Percentiles rank a stretch among this genome's conserved stretches.
These are phyloP conservation scores for Sebastes fasciatus DNA, from an alignment of 2,113 vertebrate species.

Conservation along the genomic window DNA sequence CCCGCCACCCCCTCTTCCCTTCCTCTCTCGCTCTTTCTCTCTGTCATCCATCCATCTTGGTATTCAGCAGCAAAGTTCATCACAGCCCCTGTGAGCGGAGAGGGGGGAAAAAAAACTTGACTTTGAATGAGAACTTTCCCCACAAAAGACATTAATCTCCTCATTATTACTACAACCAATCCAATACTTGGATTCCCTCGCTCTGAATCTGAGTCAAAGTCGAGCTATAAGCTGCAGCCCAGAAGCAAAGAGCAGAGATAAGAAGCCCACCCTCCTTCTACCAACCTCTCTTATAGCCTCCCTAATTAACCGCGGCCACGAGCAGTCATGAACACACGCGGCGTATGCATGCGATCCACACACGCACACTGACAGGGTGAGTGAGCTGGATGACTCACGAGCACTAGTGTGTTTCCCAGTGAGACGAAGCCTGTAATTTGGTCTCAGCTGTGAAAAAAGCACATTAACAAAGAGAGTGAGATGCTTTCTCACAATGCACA, in stretches of 20 bases:
- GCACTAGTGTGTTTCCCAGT: slow-evolving; percentile 37
- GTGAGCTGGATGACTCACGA: slow-evolving; percentile 47
- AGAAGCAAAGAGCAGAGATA: slow-evolving; percentile 33
- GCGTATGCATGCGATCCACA: background rate
- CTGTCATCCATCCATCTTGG: slow-evolving; percentile 59
- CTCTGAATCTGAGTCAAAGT: slow-evolving; percentile 51
- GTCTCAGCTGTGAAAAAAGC: slow-evolving; percentile 55
- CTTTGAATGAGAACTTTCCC: slow-evolving; percentile 64
- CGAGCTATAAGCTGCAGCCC: slow-evolving; percentile 46
- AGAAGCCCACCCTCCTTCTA: slow-evolving; percentile 25
- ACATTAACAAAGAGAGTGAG: slow-evolving; percentile 20
- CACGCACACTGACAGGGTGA: slow-evolving; percentile 7
- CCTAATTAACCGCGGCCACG: slow-evolving; percentile 23
- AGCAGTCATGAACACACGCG: background rate
- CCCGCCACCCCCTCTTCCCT: background rate
- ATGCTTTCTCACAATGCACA: slow-evolving; percentile 35
- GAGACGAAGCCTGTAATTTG: slow-evolving; percentile 66
- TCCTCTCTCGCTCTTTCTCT: background rate
- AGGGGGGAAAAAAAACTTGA: slow-evolving; percentile 9
- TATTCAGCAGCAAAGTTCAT: slow-evolving; percentile 56
- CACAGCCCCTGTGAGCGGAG: slow-evolving; percentile 11
- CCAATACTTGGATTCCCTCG: slow-evolving; percentile 30
- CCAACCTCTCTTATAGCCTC: slow-evolving; percentile 9
- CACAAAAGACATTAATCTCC: slow-evolving; percentile 66
- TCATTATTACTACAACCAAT: slow-evolving; percentile 55